phyloP scores from a whole-genome alignment of 2,797 vertebrate species.

The Spondyliosoma cantharus region DNA sequence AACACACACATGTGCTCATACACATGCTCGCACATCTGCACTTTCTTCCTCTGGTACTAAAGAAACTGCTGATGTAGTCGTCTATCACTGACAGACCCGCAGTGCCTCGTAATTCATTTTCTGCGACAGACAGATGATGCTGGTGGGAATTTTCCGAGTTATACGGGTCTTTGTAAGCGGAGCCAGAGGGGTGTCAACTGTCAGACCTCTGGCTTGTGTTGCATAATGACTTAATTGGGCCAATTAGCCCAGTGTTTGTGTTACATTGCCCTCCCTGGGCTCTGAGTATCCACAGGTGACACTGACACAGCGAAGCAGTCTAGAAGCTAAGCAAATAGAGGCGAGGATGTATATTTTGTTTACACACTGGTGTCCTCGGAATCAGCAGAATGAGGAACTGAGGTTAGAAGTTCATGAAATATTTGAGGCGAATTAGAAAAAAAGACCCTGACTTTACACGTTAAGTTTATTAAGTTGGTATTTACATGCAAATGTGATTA shows the following conservation, averaged over 20 bases:
- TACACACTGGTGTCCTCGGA: slow-evolving; percentile 8
- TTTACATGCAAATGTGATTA: slow-evolving; percentile 55
- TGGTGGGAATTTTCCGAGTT: slow-evolving; percentile 66
- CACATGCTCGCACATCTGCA: slow-evolving; percentile 34
- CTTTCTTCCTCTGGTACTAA: slow-evolving; percentile 9
- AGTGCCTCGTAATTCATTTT: slow-evolving; percentile 54
- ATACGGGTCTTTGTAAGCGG: slow-evolving; percentile 64
- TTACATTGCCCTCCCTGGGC: slow-evolving; percentile 70
- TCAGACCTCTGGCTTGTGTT: slow-evolving; percentile 81
- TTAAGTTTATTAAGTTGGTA: neutral
- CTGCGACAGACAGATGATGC: slow-evolving; percentile 36
- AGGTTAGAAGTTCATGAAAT: slow-evolving; percentile 4
- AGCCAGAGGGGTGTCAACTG: slow-evolving; percentile 70
- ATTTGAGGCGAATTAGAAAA: neutral
- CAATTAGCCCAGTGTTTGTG: slow-evolving; percentile 84
- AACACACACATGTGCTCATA: slow-evolving; percentile 43
- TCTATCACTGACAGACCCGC: slow-evolving; percentile 46
- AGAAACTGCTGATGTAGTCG: slow-evolving; percentile 39
- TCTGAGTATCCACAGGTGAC: slow-evolving; percentile 81
- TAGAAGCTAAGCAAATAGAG: slow-evolving; percentile 48
- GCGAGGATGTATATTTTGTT: slow-evolving; percentile 4
- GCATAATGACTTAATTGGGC: slow-evolving; percentile 84
- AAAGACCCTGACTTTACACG: neutral
- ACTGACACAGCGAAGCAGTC: slow-evolving; percentile 55
- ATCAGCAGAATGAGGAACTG: neutral